phyloP scores from a whole-genome alignment of 2,888 invertebrate genomes.

The Leucophenga montana region DNA sequence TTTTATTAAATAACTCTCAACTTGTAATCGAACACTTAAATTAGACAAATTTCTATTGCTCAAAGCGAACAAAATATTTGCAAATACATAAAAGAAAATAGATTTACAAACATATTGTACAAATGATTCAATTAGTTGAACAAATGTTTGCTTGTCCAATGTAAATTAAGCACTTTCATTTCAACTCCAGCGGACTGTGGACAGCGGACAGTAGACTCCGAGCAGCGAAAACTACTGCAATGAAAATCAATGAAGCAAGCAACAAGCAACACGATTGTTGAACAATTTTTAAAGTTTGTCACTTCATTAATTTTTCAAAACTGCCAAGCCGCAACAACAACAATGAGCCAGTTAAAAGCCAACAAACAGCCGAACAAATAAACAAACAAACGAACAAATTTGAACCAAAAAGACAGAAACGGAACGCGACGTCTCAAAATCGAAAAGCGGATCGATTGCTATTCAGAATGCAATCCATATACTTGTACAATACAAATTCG shows the following conservation, averaged over 20 bases:
- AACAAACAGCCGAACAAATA: background rate
- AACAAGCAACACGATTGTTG: slow-evolving; percentile 30
- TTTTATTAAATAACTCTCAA: too few relatives aligned
- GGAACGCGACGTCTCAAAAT: too few relatives aligned
- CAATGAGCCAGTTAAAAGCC: background rate
- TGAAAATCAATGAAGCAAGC: slow-evolving; percentile 4
- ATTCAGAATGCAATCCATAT: too few relatives aligned
- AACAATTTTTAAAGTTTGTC: slow-evolving; percentile 40
- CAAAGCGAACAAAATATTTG: background rate
- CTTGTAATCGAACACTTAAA: background rate
- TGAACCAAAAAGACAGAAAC: background rate
- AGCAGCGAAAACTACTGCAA: background rate
- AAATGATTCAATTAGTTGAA: slow-evolving; percentile 22
- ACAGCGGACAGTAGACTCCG: background rate
- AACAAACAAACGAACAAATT: background rate
- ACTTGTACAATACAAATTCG: too few relatives aligned
- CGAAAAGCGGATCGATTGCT: too few relatives aligned
- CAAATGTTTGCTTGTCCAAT: slow-evolving; percentile 20
- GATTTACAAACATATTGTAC: slow-evolving; percentile 4
- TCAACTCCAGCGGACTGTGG: background rate
- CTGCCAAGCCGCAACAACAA: background rate
- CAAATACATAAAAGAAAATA: too few relatives aligned
- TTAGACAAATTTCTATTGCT: slow-evolving; percentile 12
- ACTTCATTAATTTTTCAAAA: slow-evolving; percentile 33
- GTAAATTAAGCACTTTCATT: slow-evolving; percentile 22